Conservation (phyloP, 2,113 vertebrate genomes). For the Rhynchomys soricoides region DNA sequence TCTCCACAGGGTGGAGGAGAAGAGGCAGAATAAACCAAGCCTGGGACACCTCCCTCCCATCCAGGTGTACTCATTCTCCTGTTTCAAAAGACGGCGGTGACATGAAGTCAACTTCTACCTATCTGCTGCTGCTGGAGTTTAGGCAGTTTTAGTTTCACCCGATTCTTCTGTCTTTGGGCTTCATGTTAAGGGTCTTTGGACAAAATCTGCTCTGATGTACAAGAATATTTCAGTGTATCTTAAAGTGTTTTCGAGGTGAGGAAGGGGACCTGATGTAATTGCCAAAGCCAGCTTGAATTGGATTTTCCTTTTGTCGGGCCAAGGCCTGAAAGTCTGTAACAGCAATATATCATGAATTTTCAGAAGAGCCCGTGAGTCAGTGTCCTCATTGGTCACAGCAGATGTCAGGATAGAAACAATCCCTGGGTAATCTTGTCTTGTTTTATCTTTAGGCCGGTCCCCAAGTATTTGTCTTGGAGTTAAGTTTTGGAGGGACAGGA, state of each 20-base stretch:
- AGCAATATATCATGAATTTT: constrained; percentile 70
- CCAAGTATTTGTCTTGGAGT: constrained; percentile 46
- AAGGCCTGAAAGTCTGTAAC: constrained; percentile 64
- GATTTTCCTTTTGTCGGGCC: constrained; percentile 62
- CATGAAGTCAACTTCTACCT: constrained; percentile 77
- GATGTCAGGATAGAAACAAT: constrained; percentile 68
- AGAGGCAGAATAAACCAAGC: constrained; percentile 81
- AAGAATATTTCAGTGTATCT: constrained; percentile 73
- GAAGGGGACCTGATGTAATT: constrained; percentile 22
- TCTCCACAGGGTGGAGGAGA: constrained; percentile 84
- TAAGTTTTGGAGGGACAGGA: constrained; percentile 61
- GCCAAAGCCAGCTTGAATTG: constrained; percentile 73
- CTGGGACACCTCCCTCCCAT: constrained; percentile 81
- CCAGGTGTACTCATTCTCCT: constrained; percentile 78
- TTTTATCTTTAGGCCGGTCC: background rate
- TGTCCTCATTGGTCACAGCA: constrained; percentile 70
- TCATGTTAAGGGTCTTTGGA: constrained; percentile 74
- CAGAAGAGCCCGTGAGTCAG: constrained; percentile 71
- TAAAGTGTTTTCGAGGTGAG: constrained; percentile 59
- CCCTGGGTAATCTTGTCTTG: constrained; percentile 48
- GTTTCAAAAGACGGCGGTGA: constrained; percentile 80
- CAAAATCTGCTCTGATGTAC: constrained; percentile 81
- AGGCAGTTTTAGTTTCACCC: constrained; percentile 74
- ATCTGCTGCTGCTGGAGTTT: constrained; percentile 76
- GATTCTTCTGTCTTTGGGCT: constrained; percentile 77